phyloP scores from a whole-genome alignment of 2,797 vertebrate species.

The Odontamblyopus lacepedii region DNA sequence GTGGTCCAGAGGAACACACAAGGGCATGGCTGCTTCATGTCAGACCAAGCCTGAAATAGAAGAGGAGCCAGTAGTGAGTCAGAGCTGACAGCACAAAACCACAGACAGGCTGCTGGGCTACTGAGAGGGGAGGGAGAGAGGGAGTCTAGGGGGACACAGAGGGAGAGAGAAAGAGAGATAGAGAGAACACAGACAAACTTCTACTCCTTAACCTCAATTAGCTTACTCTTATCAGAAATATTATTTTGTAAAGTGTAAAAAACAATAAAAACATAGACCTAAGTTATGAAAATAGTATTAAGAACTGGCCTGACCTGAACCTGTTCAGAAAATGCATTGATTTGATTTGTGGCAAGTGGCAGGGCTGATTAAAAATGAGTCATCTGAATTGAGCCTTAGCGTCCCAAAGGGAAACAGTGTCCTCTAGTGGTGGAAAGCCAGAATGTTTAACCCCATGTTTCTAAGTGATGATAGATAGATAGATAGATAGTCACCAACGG shows the following conservation, averaged over 20 bases:
- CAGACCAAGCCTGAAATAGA: constrained; percentile 64
- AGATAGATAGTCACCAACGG: too few species aligned
- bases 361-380: not conserved
- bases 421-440: constrained; percentile 56
- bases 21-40: constrained; percentile 66
- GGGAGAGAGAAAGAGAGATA: constrained; percentile 35
- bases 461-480: too few species aligned
- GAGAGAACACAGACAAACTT: constrained; percentile 30
- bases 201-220: constrained; percentile 24
- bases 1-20: constrained; percentile 51
- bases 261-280: not conserved
- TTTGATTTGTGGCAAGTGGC: not conserved
- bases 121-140: constrained; percentile 50
- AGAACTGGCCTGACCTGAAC: not conserved
- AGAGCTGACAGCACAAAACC: constrained; percentile 67
- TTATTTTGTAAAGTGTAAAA: not conserved
- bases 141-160: constrained; percentile 12
- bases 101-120: constrained; percentile 62
- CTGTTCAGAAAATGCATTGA: not conserved
- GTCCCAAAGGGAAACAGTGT: constrained; percentile 44
- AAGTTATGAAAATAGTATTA: not conserved
- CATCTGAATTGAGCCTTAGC: not conserved
- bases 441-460: not conserved
- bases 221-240: not conserved
- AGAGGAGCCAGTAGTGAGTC: constrained; percentile 66